A percentile compares a stretch with the other conserved stretches of the same genome.
Conservation (phyloP, 2,888 invertebrate species). For the Phania funesta region DNA sequence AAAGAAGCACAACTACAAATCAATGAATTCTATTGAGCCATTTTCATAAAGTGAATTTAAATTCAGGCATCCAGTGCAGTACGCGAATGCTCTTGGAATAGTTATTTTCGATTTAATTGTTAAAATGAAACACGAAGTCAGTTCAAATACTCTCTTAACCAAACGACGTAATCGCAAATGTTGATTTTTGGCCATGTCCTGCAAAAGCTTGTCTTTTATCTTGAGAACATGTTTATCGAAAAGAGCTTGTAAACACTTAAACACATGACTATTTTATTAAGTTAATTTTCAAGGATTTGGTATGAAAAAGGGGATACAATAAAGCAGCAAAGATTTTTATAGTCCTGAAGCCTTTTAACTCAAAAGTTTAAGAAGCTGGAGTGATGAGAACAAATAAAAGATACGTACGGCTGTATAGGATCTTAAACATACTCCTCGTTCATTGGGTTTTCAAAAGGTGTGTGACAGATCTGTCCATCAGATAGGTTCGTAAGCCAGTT, state of each 20-base stretch:
- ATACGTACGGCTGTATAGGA: too few relatives aligned
- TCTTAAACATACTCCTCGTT: too few relatives aligned
- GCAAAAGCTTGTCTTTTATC: not conserved
- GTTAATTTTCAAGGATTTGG: too few relatives aligned
- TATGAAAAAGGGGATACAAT: too few relatives aligned
- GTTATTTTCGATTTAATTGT: constrained; percentile 1
- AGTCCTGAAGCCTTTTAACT: too few relatives aligned
- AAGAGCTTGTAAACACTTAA: too few relatives aligned
- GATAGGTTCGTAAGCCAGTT: too few relatives aligned
- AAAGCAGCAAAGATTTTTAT: too few relatives aligned
- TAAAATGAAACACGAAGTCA: not conserved
- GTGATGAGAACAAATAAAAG: too few relatives aligned
- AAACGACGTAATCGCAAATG: not conserved
- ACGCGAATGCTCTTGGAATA: constrained; percentile 7
- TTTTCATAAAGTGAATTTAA: constrained; percentile 31
- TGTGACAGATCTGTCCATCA: too few relatives aligned
- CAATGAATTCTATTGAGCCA: constrained; percentile 29
- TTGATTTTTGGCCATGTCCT: constrained; percentile 5
- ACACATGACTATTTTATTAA: not conserved
- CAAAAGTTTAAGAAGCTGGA: too few relatives aligned
- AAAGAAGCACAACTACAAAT: constrained; percentile 5
- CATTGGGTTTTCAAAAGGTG: too few relatives aligned
- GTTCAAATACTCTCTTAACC: not conserved
- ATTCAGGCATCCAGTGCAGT: not conserved
- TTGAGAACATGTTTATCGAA: not conserved